Base-by-base conservation (phyloP, 2,797 vertebrate species). In the Neosilurus hyrtlii region DNA sequence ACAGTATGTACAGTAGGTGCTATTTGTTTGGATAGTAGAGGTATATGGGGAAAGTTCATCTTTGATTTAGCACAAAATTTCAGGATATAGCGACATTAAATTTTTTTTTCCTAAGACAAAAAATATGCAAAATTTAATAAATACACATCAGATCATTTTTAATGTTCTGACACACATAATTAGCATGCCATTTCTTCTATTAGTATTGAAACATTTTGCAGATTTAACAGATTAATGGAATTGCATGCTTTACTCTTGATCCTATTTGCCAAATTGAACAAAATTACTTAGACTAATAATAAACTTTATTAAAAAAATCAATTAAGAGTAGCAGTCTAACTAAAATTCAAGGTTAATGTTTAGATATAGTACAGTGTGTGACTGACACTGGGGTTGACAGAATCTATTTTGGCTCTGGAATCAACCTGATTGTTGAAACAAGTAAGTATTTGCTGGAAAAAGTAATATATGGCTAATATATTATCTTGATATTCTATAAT, bases 281-380 rank as follows among this genome's bases (percentile, higher is more conserved):
- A 57, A 74, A 51, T 73, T 71, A 51, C 5, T 70, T 71, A 49
- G 70, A 72, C n/a, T 72, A 6, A 71, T 8, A 49, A 51, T 52
- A 49, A 70, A 70, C 20, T 8, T 72, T 18, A 56, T 9, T 30
- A 30, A 59, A 16, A 56, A 59, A 18, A 49, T 75, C 30, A 59
- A 2, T 59, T 61, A 15, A 43, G 20, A 0, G n/a, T n/a, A 8
- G 10, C 22, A 54, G 20, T 79, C 26, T 67, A 57, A 24, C 37
- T 18, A 24, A 4, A 67, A 4, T 8, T 37, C 56, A 15, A 54
- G 43, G 76, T 87, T 85, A 79, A 43, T 86, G 88, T 78, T 81
- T 51, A 59, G 77, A 10, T 20, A 65, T 35, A 59, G 75, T 79
- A 77, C 81, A 86, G 88, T 92, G 92, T 91, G 90, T 92, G 89